Evolutionary conservation across 2,888 invertebrate genomes (phyloP), one percentile per base, ranked within the genome.

Genomic region (Hirtodrosophila alboralis): DNA sequence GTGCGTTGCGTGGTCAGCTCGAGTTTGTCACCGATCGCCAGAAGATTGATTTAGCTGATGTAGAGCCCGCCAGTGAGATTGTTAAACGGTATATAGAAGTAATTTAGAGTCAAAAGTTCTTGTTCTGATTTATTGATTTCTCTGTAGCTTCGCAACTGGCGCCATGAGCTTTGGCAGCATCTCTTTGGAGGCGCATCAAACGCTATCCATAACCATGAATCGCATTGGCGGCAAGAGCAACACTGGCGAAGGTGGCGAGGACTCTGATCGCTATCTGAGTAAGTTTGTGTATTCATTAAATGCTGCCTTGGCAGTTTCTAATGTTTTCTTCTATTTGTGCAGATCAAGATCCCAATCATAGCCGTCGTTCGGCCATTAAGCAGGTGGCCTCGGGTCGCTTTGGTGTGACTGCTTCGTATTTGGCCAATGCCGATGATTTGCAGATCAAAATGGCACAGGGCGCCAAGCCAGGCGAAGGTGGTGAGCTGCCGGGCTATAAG

Each of bases 361-460:
- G 96, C 91, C 94, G 93, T 75, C 93, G 98, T 8, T 99, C 99
- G 0, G 95, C 98, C 6, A 99, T 99, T 88, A 99, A 99, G 90
- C 99, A 99, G 92, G 98, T 99, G 10, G 99, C 99, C 5, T 98
- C 98, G 5, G 99, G 99, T 5, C 93, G 99, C 41, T 99, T 99
- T 91, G 99, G 99, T 6, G 99, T 99, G 3, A 99, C 98, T 0
- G 97, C 98, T 9, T 96, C 98, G 0, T 99, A 99, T 90, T 91
- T 99, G 72, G 98, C 98, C 6, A 97, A 99, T 91, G 97, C 99
- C 0, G 99, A 99, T 91, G 99, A 99, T 90, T 90, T 99, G 73
- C 99, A 99, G 91, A 99, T 99, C 88, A 99, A 99, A 92, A 99
- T 99, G 99, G 99, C 99, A 5, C 98, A 99, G 91, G 98, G 99